Evolutionary conservation across 1,140 invertebrate species (phyloP), one percentile per base, ranked within the genome.

Genomic region (Drosophila bocki): DNA sequence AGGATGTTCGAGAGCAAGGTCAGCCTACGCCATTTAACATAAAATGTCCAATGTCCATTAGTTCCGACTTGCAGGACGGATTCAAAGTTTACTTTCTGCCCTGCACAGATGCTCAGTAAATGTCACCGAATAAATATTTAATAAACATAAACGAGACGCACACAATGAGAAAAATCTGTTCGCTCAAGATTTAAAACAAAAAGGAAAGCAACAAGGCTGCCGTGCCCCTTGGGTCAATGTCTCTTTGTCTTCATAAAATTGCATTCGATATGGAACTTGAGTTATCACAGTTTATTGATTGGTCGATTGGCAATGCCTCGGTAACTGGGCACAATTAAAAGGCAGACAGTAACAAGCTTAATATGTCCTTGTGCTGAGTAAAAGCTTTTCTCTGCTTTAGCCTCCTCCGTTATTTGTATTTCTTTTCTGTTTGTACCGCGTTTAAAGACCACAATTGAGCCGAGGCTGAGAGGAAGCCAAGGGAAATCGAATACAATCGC

Each of bases 111-210:
- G 51, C 48, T 78, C 63, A 64, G 71, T 68, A 75, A 80, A 83
- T 78, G 53, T 75, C 69, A 69, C 58, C 63, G 65, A 74, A 88
- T 87, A 88, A 88, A 87, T 87, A 88, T 87, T 83, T 88, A 83
- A 80, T 87, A 78, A 69, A 80, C 48, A 88, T 74, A 71, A 82
- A 60, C 79, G 60, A 78, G 60, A 56, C 41, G 61, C 58, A 71
- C 65, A 71, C 41, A 70, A 63, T 44, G 48, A 44, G 33, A 41
- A 44, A 48, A 69, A 53, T 19, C 58, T 53, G 50, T 45, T 47
- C 26, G 39, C 39, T 22, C 42, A 69, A 70, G 45, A 75, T 76
- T 79, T 80, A 76, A 72, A 53, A 59, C 54, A 26, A 78, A 65
- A 80, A 33, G n/a, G 42, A 29, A 33, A 42, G 51, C 51, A 80